Evolutionary conservation across 2,888 invertebrate genomes (phyloP).

Genomic region (Micoletzkya japonica): DNA sequence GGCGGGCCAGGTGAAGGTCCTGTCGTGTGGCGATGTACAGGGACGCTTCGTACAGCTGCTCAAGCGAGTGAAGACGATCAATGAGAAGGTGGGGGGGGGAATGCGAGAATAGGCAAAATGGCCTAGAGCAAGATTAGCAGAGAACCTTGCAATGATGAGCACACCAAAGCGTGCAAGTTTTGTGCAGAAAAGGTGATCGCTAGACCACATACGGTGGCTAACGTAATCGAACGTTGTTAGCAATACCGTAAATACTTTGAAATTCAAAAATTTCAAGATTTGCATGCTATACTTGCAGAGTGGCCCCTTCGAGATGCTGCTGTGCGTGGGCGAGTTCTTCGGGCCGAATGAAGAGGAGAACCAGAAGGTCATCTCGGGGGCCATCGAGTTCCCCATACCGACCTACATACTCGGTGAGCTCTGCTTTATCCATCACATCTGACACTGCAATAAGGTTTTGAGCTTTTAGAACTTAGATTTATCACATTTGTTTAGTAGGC

Average conservation of each 20-base stretch:
- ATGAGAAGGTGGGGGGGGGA: constrained; percentile 41
- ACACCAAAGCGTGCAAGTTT: too few relatives aligned
- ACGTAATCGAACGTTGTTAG: too few relatives aligned
- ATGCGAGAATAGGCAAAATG: not conserved
- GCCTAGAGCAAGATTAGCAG: not conserved
- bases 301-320: constrained; percentile 61
- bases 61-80: constrained; percentile 48
- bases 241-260: too few relatives aligned
- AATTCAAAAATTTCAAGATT: too few relatives aligned
- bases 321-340: constrained; percentile 64
- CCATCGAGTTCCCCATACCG: constrained; percentile 56
- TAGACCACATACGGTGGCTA: too few relatives aligned
- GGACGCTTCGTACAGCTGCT: constrained; percentile 56
- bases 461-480: constrained; percentile 17
- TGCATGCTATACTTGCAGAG: constrained; percentile 41
- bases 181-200: too few relatives aligned
- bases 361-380: constrained; percentile 31
- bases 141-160: not conserved
- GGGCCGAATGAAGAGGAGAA: constrained; percentile 57
- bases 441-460: too few relatives aligned
- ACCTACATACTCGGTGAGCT: constrained; percentile 59
- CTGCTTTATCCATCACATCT: not conserved
- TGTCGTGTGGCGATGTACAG: constrained; percentile 61
- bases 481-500: too few relatives aligned
- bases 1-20: constrained; percentile 40